A percentile compares a stretch with the other conserved stretches of the same genome.
These are phyloP conservation scores for Seladonia tumulorum DNA, from an alignment of 2,888 invertebrate species.

Conservation along the genomic window DNA sequence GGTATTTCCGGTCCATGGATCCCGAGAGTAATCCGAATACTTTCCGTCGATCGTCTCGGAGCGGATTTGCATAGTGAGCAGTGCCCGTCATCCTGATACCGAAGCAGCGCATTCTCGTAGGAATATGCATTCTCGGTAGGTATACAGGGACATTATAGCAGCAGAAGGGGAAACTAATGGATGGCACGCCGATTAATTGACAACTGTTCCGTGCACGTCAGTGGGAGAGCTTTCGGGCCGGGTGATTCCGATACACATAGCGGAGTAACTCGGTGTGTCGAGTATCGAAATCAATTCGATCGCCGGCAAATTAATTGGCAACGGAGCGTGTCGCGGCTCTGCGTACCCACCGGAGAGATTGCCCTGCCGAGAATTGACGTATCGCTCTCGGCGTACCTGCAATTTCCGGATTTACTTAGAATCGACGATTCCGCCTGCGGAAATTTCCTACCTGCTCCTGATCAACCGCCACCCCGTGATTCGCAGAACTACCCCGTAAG, in stretches of 20 bases:
- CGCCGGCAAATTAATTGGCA: constrained; percentile 63
- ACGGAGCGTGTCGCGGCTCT: constrained; percentile 53
- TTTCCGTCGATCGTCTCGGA: constrained; percentile 32
- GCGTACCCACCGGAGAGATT: constrained; percentile 44
- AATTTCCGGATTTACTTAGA: constrained; percentile 54
- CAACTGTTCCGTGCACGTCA: constrained; percentile 60
- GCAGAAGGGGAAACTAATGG: constrained; percentile 46
- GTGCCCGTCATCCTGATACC: constrained; percentile 26
- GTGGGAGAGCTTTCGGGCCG: constrained; percentile 43
- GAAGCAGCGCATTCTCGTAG: constrained; percentile 38
- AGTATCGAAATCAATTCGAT: constrained; percentile 65
- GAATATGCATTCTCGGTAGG: constrained; percentile 47
- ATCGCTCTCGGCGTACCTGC: constrained; percentile 48
- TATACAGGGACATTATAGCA: constrained; percentile 42
- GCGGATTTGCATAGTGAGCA: constrained; percentile 35
- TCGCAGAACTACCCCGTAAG: background rate
- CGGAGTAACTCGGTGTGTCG: constrained; percentile 46
- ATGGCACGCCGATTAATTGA: constrained; percentile 63
- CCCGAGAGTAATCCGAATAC: constrained; percentile 23
- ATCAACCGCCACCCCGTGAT: background rate
- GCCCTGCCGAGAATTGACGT: constrained; percentile 57
- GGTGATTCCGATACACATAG: constrained; percentile 47
- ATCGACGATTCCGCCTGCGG: constrained; percentile 6
- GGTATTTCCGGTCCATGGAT: background rate
- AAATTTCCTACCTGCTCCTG: constrained; percentile 19